A percentile compares a stretch with the other conserved stretches of the same genome.
phyloP scores from a whole-genome alignment of 30 jellyfish, hydroid and myxozoan genomes.

The Aurelia aurita complex sp. Pacific region DNA sequence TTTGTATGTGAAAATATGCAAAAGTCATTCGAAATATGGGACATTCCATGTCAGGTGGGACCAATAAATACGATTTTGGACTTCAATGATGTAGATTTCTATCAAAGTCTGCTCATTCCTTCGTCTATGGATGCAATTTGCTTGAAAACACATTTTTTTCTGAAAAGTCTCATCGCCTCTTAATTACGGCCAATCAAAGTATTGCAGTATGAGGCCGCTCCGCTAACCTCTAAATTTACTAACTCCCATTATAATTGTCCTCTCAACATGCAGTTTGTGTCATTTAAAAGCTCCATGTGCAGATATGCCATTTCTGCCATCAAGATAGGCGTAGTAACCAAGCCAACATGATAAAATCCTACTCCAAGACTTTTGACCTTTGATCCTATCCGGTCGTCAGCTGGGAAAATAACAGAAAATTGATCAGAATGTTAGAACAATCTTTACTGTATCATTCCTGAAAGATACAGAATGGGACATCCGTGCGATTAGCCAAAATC shows the following conservation, averaged over 20 bases:
- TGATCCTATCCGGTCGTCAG: slow-evolving; percentile 11
- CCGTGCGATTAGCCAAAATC: too few relatives aligned
- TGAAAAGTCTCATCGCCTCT: background rate
- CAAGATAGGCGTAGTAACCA: background rate
- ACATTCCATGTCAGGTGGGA: slow-evolving; percentile 37
- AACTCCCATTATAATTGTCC: slow-evolving; percentile 1
- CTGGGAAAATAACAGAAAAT: background rate
- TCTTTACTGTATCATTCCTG: slow-evolving; percentile 1
- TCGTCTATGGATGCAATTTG: background rate
- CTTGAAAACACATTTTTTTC: background rate
- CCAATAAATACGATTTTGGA: slow-evolving; percentile 22
- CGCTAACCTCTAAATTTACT: background rate
- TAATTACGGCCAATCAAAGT: slow-evolving; percentile 26
- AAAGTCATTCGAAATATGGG: background rate
- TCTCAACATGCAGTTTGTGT: background rate
- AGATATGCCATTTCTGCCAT: slow-evolving; percentile 13
- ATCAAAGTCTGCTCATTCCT: background rate
- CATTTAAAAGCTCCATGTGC: background rate
- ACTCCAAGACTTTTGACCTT: background rate
- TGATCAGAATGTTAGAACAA: slow-evolving; percentile 4
- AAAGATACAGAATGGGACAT: slow-evolving; percentile 4
- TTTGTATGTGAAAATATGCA: too few relatives aligned
- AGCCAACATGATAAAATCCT: background rate
- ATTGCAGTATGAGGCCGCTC: slow-evolving; percentile 2
- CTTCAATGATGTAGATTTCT: background rate